These are phyloP conservation scores for Rhadina sibilatrix DNA, from an alignment of 2,113 vertebrate genomes.

Conservation along the genomic window DNA sequence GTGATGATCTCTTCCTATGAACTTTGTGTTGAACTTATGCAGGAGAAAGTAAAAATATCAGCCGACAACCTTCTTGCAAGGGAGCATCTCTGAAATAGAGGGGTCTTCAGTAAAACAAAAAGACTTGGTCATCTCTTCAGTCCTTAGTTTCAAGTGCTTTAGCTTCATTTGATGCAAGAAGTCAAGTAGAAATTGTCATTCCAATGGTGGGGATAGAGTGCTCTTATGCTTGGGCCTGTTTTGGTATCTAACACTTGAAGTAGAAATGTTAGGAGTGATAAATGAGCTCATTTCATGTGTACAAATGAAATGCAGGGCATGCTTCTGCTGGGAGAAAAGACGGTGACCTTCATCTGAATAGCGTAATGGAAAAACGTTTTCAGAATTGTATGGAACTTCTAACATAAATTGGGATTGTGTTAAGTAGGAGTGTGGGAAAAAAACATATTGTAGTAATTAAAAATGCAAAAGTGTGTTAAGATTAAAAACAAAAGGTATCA, in stretches of 20 bases:
- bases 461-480: background rate
- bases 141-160: conserved; percentile 17
- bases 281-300: background rate
- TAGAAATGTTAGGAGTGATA: background rate
- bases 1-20: background rate
- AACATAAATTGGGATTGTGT: background rate
- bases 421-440: background rate
- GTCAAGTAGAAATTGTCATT: conserved; percentile 29
- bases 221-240: background rate
- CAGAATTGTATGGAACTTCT: background rate
- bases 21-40: background rate
- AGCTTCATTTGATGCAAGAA: background rate
- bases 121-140: background rate
- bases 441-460: background rate
- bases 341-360: background rate
- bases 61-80: background rate
- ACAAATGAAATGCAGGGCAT: background rate
- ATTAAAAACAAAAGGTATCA: background rate
- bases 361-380: background rate
- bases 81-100: background rate
- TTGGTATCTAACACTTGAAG: background rate
- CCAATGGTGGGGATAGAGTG: background rate
- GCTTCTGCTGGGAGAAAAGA: background rate
- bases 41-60: background rate
- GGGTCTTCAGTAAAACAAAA: background rate